Conservation (phyloP, 2,797 vertebrate genomes). For the Xiphophorus birchmanni region DNA sequence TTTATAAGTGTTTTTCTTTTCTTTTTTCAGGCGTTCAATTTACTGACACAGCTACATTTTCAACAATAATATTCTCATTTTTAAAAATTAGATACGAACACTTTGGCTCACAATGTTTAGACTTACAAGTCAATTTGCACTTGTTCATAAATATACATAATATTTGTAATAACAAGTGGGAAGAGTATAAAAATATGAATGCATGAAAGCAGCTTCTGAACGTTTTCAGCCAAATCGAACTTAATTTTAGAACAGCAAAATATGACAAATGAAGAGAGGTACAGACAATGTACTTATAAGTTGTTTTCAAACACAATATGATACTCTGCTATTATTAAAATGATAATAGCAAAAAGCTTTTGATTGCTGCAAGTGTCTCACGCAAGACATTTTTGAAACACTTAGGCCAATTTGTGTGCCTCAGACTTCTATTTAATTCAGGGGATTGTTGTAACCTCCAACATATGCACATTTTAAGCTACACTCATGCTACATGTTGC, state of each 20-base stretch:
- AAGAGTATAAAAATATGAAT: not conserved
- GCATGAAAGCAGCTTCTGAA: not conserved
- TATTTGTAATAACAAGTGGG: not conserved
- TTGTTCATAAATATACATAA: not conserved
- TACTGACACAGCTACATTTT: not conserved
- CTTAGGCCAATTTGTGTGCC: too few species aligned
- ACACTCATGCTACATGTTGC: too few species aligned
- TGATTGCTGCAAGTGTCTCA: too few species aligned
- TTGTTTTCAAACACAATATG: not conserved
- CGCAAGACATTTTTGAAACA: too few species aligned
- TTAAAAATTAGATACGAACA: not conserved
- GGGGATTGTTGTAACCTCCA: too few species aligned
- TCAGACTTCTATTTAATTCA: too few species aligned
- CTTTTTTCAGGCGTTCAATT: slow-evolving; percentile 11
- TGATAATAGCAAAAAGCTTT: too few species aligned
- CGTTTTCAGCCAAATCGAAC: not conserved
- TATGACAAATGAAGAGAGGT: not conserved
- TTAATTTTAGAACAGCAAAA: not conserved
- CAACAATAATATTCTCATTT: not conserved
- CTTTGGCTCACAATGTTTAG: not conserved
- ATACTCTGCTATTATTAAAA: not conserved
- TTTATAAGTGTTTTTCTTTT: slow-evolving; percentile 5
- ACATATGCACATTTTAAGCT: too few species aligned
- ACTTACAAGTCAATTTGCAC: not conserved
- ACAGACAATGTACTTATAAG: not conserved